These are phyloP conservation scores for Dromius quadrimaculatus DNA, from an alignment of 2,888 invertebrate genomes.

Conservation along the genomic window DNA sequence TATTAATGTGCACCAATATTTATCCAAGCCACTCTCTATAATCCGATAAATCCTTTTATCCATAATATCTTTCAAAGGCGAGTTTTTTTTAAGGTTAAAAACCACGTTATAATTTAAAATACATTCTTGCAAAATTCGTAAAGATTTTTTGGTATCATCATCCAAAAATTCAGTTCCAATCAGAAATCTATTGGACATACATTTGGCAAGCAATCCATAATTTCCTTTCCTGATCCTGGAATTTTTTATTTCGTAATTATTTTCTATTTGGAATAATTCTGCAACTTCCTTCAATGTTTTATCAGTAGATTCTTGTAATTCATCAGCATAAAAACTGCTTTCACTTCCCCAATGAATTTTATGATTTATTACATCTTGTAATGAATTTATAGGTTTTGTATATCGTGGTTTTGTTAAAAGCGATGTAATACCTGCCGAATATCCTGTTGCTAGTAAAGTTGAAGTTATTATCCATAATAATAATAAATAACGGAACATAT, in stretches of 20 bases:
- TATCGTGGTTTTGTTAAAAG: slow-evolving; percentile 54
- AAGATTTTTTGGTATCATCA: slow-evolving; percentile 29
- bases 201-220: slow-evolving; percentile 46
- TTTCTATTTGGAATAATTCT: slow-evolving; percentile 24
- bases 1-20: slow-evolving; percentile 43
- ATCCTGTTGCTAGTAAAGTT: slow-evolving; percentile 54
- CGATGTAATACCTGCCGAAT: slow-evolving; percentile 56
- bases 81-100: slow-evolving; percentile 46
- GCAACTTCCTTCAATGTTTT: background rate
- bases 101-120: slow-evolving; percentile 44
- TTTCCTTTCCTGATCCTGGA: slow-evolving; percentile 23
- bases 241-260: slow-evolving; percentile 19
- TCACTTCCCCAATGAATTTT: slow-evolving; percentile 51
- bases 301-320: slow-evolving; percentile 6
- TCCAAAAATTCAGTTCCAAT: slow-evolving; percentile 51
- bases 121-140: slow-evolving; percentile 52
- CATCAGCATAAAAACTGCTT: background rate
- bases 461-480: slow-evolving; percentile 53
- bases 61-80: slow-evolving; percentile 47
- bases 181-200: slow-evolving; percentile 43
- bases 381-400: slow-evolving; percentile 53
- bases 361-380: slow-evolving; percentile 56
- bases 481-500: slow-evolving; percentile 37
- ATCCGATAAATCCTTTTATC: slow-evolving; percentile 42
- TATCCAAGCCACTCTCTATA: slow-evolving; percentile 48